Percentiles rank a stretch among this genome's conserved stretches.
These are phyloP conservation scores for Neodontobutis hainanensis DNA, from an alignment of 2,113 vertebrate genomes.

Conservation along the genomic window DNA sequence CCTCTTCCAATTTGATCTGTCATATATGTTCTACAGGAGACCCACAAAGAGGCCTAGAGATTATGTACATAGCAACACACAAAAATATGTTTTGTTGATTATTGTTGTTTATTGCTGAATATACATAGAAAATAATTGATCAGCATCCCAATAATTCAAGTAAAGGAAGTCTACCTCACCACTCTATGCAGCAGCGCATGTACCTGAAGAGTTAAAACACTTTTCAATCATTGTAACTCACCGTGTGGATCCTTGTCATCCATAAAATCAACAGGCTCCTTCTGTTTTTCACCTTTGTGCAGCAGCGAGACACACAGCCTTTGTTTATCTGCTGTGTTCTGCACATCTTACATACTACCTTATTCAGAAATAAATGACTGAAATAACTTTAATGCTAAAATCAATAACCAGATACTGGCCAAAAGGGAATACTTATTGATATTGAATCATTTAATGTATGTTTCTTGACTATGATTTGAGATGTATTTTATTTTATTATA, in stretches of 20 bases:
- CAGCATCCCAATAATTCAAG: neutral
- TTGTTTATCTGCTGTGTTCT: constrained; percentile 52
- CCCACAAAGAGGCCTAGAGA: too few relatives aligned
- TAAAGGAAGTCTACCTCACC: neutral
- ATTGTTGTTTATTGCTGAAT: too few relatives aligned
- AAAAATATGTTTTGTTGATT: too few relatives aligned
- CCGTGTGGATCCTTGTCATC: constrained; percentile 43
- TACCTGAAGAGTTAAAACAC: constrained; percentile 59
- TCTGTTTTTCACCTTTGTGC: constrained; percentile 46
- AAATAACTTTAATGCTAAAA: constrained; percentile 19
- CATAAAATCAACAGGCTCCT: constrained; percentile 56
- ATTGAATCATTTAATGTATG: neutral
- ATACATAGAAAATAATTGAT: too few relatives aligned
- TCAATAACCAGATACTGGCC: neutral
- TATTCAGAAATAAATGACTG: constrained; percentile 21
- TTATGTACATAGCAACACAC: too few relatives aligned
- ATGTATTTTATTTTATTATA: too few relatives aligned
- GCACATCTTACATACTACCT: constrained; percentile 43
- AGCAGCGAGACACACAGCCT: constrained; percentile 57
- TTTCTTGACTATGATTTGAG: neutral
- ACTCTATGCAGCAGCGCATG: neutral
- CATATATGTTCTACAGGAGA: neutral
- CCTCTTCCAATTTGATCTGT: neutral
- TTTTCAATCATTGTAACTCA: constrained; percentile 74
- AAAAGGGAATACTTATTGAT: neutral